phyloP scores from a whole-genome alignment of 2,888 invertebrate species.

The Orgyia antiqua region DNA sequence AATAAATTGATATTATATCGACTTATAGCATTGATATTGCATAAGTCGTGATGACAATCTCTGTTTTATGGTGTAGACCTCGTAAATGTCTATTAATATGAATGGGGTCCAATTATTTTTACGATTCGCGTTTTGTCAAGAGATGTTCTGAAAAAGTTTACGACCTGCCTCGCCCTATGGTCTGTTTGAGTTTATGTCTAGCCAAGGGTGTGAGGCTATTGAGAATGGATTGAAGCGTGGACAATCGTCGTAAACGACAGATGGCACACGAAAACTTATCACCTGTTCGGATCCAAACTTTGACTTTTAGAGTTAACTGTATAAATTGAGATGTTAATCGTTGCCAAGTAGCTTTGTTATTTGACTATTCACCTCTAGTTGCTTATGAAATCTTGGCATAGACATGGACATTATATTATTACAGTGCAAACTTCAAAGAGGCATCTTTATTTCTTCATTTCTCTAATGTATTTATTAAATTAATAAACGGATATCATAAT shows the following conservation, averaged over 20 bases:
- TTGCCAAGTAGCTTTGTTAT: conserved; percentile 3
- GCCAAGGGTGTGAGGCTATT: conserved; percentile 44
- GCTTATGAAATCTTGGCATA: conserved; percentile 8
- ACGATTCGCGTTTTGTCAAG: conserved; percentile 74
- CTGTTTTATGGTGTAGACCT: conserved; percentile 71
- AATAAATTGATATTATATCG: conserved; percentile 59
- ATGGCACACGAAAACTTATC: conserved; percentile 47
- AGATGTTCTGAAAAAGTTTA: conserved; percentile 72
- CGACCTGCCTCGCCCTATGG: conserved; percentile 60
- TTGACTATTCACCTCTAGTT: conserved; percentile 4
- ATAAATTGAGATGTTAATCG: conserved; percentile 10
- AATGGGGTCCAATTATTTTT: conserved; percentile 78
- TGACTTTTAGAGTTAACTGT: conserved; percentile 8
- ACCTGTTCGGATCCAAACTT: conserved; percentile 42
- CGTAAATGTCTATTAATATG: conserved; percentile 79
- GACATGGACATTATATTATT: conserved; percentile 14
- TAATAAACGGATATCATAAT: conserved; percentile 26
- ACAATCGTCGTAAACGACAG: conserved; percentile 51
- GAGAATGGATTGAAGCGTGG: conserved; percentile 38
- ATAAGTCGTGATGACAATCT: conserved; percentile 73
- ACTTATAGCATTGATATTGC: conserved; percentile 50
- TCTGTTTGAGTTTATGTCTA: conserved; percentile 55
- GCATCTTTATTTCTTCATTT: conserved; percentile 10
- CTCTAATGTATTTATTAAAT: conserved; percentile 12
- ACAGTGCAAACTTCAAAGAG: conserved; percentile 12